These are phyloP conservation scores for Dendrocopos noguchii DNA, from an alignment of 2,113 vertebrate species.

Conservation along the genomic window DNA sequence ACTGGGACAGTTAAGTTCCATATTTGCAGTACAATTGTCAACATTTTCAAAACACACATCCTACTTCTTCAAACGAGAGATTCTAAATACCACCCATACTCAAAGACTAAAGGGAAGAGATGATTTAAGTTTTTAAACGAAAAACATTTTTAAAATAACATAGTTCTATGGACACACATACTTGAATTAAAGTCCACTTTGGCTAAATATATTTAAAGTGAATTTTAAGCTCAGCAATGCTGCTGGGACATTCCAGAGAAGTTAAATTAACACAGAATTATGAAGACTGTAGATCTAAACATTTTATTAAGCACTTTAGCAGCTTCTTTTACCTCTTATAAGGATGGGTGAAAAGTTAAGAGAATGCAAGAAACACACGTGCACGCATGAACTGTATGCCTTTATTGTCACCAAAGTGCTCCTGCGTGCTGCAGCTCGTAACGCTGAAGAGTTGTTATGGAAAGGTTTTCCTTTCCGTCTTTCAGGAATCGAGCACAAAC, in stretches of 20 bases:
- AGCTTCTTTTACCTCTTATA: neutral
- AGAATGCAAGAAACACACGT: neutral
- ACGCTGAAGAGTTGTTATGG: accelerated
- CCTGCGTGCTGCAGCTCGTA: neutral
- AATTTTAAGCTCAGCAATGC: neutral
- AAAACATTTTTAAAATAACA: neutral
- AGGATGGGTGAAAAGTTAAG: neutral
- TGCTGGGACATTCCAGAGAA: neutral
- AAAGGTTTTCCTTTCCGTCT: neutral
- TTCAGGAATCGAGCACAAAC: accelerated
- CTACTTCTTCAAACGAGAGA: neutral
- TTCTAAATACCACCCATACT: accelerated
- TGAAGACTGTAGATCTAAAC: neutral
- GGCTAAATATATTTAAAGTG: neutral
- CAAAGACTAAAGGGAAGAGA: neutral
- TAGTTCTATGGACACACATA: neutral
- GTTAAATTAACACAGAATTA: neutral
- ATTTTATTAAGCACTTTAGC: neutral
- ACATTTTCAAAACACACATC: neutral
- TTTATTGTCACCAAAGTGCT: neutral
- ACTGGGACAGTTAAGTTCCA: neutral
- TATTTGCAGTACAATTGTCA: neutral
- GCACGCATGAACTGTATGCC: neutral
- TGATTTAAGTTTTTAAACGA: neutral
- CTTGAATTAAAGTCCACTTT: neutral